phyloP scores from a whole-genome alignment of 2,888 invertebrate genomes.

The Leuctra nigra region DNA sequence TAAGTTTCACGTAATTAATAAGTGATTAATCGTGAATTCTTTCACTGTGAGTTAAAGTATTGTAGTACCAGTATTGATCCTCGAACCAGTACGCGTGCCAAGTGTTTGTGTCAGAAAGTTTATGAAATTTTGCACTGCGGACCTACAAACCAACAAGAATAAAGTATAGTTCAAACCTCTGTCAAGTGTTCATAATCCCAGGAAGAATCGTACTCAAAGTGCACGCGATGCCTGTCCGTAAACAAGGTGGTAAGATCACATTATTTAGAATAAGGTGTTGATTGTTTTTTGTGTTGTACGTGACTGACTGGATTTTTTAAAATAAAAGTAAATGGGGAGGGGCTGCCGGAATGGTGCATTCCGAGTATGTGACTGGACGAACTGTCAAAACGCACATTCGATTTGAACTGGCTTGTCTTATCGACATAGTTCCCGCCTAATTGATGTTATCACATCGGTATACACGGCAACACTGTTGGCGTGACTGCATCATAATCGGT shows the following conservation, averaged over 20 bases:
- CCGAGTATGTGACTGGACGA: too few relatives aligned
- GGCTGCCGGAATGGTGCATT: slow-evolving; percentile 20
- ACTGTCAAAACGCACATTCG: too few relatives aligned
- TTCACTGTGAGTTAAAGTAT: background rate
- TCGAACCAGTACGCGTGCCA: slow-evolving; percentile 4
- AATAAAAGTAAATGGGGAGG: slow-evolving; percentile 19
- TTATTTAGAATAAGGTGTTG: slow-evolving; percentile 32
- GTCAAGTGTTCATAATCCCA: background rate
- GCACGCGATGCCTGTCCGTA: slow-evolving; percentile 60
- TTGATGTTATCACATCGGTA: too few relatives aligned
- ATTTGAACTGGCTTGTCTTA: too few relatives aligned
- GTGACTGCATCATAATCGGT: too few relatives aligned
- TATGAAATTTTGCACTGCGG: slow-evolving; percentile 17
- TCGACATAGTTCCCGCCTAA: too few relatives aligned
- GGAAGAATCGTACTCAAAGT: background rate
- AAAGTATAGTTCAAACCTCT: background rate
- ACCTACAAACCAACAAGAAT: background rate
- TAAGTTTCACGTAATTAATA: background rate
- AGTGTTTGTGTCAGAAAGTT: slow-evolving; percentile 22
- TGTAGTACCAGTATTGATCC: background rate
- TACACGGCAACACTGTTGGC: too few relatives aligned
- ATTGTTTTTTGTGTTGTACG: slow-evolving; percentile 17
- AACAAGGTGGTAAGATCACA: slow-evolving; percentile 57
- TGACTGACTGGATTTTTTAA: background rate
- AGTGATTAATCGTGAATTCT: background rate